These are phyloP conservation scores for Drosophila prosaltans DNA, from an alignment of 1,140 invertebrate genomes.

Conservation along the genomic window DNA sequence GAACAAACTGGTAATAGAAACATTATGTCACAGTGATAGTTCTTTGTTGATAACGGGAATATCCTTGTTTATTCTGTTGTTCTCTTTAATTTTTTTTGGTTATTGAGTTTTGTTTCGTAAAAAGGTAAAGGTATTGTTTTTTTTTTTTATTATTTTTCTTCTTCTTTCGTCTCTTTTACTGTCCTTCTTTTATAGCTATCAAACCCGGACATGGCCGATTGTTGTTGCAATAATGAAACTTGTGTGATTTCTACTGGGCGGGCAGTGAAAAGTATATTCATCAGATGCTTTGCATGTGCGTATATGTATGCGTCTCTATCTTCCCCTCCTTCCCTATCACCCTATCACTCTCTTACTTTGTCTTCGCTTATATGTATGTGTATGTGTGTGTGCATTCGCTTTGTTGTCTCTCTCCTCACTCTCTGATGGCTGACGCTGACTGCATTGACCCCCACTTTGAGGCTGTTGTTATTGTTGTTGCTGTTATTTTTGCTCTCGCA, in stretches of 20 bases:
- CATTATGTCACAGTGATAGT: too few relatives aligned
- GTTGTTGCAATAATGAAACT: constrained; percentile 10
- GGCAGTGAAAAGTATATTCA: constrained; percentile 51
- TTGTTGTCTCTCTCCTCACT: constrained; percentile 36
- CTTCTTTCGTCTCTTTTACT: background rate
- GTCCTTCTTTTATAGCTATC: constrained; percentile 10
- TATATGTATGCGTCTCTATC: constrained; percentile 18
- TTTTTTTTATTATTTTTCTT: too few relatives aligned
- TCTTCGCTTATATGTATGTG: constrained; percentile 13
- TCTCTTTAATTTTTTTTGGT: too few relatives aligned
- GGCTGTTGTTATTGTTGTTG: constrained; percentile 35
- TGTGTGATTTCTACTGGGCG: constrained; percentile 8
- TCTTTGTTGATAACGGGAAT: too few relatives aligned
- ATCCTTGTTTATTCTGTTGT: too few relatives aligned
- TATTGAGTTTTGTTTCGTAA: too few relatives aligned
- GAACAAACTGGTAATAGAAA: too few relatives aligned
- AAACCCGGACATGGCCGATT: constrained; percentile 57
- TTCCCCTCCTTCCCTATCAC: background rate
- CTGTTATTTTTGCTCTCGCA: constrained; percentile 46
- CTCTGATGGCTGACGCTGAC: constrained; percentile 53
- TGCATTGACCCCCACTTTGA: constrained; percentile 78
- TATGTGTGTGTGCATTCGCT: constrained; percentile 44
- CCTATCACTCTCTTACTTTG: background rate
- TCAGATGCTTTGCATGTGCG: constrained; percentile 72
- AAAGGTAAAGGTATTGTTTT: too few relatives aligned